Percentiles rank a stretch among this genome's conserved stretches.
Conservation (phyloP, 23 tunicate genomes). For the Trididemnum clinides region DNA sequence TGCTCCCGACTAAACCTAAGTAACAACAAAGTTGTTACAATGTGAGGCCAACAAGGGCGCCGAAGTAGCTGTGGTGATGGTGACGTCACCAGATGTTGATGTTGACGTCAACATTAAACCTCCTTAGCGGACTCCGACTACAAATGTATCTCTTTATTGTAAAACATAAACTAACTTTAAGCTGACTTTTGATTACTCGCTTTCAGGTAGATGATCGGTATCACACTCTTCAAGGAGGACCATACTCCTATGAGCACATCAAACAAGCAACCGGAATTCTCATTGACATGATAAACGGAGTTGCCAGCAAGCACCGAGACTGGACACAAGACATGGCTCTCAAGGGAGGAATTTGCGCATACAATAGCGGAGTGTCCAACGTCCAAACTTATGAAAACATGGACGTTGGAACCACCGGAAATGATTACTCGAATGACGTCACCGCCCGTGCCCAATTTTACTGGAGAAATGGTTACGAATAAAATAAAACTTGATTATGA, state of each 20-base stretch:
- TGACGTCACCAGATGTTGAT: no score
- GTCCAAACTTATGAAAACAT: slow-evolving; percentile 82
- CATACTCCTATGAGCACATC: slow-evolving; percentile 51
- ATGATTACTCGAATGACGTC: slow-evolving; percentile 79
- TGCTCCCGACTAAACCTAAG: no score
- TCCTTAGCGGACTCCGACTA: no score
- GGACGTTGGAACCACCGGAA: slow-evolving; percentile 86
- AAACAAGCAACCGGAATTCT: slow-evolving; percentile 80
- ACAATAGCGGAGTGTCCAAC: slow-evolving; percentile 88
- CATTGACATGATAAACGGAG: slow-evolving; percentile 77
- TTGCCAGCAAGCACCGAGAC: slow-evolving; percentile 48
- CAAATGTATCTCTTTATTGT: no score
- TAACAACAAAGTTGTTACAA: no score
- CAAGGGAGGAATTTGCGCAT: slow-evolving; percentile 92
- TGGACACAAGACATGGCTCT: slow-evolving; percentile 65
- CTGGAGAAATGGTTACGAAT: slow-evolving; percentile 51
- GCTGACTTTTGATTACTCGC: no score
- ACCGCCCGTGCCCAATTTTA: slow-evolving; percentile 77
- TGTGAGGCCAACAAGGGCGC: no score
- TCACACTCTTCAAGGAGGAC: slow-evolving; percentile 65
- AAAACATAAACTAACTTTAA: not conserved
- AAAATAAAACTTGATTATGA: no score
- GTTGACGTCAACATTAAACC: no score
- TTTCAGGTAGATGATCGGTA: slow-evolving; percentile 78
- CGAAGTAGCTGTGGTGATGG: no score